A percentile compares a stretch with the other conserved stretches of the same genome.
phyloP scores from a whole-genome alignment of 2,113 vertebrate species.

The Bolborhynchus lineola region DNA sequence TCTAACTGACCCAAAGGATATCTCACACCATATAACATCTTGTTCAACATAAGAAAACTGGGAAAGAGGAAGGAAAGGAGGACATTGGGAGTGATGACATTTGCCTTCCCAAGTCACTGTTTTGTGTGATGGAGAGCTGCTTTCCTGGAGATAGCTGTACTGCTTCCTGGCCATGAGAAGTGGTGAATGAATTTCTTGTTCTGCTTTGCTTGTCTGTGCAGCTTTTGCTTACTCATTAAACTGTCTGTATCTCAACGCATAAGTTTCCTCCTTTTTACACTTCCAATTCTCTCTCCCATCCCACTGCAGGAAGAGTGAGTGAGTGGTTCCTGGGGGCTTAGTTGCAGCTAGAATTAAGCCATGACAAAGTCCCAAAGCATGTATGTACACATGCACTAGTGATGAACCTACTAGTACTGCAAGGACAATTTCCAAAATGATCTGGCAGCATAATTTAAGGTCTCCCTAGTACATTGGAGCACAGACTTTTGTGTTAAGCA shows the following conservation, averaged over 20 bases:
- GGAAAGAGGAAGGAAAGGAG: not conserved
- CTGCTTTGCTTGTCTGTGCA: not conserved
- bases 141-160: not conserved
- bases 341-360: not conserved
- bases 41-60: not conserved
- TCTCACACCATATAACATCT: not conserved
- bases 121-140: not conserved
- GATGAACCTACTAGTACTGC: accelerated
- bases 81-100: not conserved
- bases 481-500: not conserved
- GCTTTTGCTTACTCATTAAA: not conserved
- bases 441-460: not conserved
- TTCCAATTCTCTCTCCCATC: not conserved
- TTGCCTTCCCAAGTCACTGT: not conserved
- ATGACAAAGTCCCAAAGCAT: not conserved
- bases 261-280: not conserved
- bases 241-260: not conserved
- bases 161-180: not conserved
- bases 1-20: not conserved
- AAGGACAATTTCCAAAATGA: not conserved
- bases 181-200: not conserved
- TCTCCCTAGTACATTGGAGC: not conserved
- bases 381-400: accelerated
- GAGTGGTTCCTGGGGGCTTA: not conserved
- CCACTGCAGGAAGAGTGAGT: not conserved